Evolutionary conservation across 2,888 invertebrate species (phyloP).

Genomic region (Alentia gelatinosa): DNA sequence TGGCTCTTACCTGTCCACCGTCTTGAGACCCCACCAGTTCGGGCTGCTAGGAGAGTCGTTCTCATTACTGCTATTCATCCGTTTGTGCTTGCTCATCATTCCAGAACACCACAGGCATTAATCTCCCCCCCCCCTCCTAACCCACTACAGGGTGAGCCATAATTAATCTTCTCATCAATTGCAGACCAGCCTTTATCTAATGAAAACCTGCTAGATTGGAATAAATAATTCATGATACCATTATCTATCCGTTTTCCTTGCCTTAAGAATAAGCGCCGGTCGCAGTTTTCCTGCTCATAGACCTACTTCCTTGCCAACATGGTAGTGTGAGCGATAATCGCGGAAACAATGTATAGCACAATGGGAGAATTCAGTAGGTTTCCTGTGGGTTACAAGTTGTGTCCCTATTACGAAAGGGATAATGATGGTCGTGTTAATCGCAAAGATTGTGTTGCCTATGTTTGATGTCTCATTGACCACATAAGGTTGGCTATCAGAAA

Average conservation of each 20-base stretch:
- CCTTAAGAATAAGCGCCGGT: neutral
- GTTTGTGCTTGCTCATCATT: neutral
- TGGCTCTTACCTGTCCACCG: no score
- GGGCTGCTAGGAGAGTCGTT: neutral
- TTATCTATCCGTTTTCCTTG: neutral
- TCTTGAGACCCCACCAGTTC: neutral
- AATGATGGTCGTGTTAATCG: no score
- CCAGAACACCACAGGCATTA: neutral
- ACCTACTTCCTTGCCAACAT: neutral
- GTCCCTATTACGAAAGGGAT: no score
- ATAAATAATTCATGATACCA: conserved; percentile 48
- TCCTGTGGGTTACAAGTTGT: no score
- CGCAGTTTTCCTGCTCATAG: neutral
- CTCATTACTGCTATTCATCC: neutral
- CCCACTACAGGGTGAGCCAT: no score
- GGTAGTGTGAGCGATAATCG: neutral
- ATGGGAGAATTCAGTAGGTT: no score
- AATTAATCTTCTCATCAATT: conserved; percentile 51
- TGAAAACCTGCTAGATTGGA: conserved; percentile 39
- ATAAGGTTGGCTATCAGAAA: no score
- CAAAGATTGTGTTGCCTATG: no score
- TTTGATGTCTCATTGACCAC: no score
- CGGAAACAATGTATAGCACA: neutral
- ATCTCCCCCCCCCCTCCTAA: neutral
- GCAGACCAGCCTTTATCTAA: conserved; percentile 50